Conservation (phyloP, 1,140 invertebrate species). For the Hypothenemus hampei region DNA sequence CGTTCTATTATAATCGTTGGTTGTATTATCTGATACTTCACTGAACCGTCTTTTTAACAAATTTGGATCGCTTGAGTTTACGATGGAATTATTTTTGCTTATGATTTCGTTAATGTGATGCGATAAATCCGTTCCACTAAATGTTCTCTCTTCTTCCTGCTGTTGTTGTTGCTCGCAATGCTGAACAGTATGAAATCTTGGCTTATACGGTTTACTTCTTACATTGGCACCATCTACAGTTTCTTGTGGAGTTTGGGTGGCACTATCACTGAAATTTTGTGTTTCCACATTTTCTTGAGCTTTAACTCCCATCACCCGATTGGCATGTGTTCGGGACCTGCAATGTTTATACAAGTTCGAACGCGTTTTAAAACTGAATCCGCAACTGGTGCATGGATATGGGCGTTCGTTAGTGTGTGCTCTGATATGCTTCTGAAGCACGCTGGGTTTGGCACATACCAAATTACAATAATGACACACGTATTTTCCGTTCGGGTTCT, state of each 20-base stretch:
- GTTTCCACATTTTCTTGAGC: constrained; percentile 27
- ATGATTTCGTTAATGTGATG: constrained; percentile 43
- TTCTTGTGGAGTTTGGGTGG: constrained; percentile 44
- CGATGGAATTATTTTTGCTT: constrained; percentile 41
- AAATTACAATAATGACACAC: constrained; percentile 83
- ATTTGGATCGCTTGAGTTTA: constrained; percentile 35
- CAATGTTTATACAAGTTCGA: constrained; percentile 92
- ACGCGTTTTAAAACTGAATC: constrained; percentile 91
- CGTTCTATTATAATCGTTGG: constrained; percentile 15
- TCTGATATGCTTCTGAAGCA: constrained; percentile 88
- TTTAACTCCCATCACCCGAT: constrained; percentile 46
- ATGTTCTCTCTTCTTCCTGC: constrained; percentile 26
- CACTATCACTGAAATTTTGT: constrained; percentile 15
- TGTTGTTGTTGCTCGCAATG: constrained; percentile 29
- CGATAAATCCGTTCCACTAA: constrained; percentile 30
- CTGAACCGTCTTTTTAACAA: constrained; percentile 31
- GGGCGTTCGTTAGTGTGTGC: constrained; percentile 90
- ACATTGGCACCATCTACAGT: constrained; percentile 45
- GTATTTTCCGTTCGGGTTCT: constrained; percentile 53
- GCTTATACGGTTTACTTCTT: constrained; percentile 43
- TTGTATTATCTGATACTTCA: constrained; percentile 13
- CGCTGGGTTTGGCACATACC: constrained; percentile 88
- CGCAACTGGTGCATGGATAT: constrained; percentile 82
- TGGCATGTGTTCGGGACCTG: constrained; percentile 70
- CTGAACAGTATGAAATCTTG: constrained; percentile 40